Base-by-base conservation (phyloP, 2,888 invertebrate genomes). In the Tridacna crocea region DNA sequence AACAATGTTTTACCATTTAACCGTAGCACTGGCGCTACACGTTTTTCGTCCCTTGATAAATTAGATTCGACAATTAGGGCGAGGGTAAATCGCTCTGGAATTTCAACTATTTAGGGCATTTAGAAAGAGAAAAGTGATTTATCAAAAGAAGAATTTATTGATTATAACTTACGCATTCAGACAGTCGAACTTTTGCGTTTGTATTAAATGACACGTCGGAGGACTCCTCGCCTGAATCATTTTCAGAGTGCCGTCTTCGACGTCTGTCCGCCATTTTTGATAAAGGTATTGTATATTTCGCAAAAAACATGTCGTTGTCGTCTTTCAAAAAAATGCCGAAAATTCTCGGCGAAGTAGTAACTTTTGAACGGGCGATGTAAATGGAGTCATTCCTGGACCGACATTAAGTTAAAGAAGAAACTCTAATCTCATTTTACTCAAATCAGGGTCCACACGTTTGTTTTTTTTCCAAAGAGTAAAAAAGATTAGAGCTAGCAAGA, bases 141-240 rank as follows among this genome's bases (percentile, higher is more conserved):
- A 19, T 19, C 15, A 55, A 19, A 55, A 55, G 2, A 11, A 55
- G 17, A 15, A 55, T 3, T 55, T 3, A 2, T 13, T 26, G 27
- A 8, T 58, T 22, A 19, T 68, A 58, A 46, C 90, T 76, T 87
- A 90, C 90, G 80, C 90, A 90, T 88, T 89, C 89, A 0, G 89
- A 89, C 26, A 87, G 85, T 60, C 87, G 84, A 19, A 72, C 75
- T 72, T 77, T 84, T 24, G 72, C 60, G n/a, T 66, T 80, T 4
- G 73, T 26, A 55, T 76, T 72, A n/a, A 55, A 72, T n/a, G 83
- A 74, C 70, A 85, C 85, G 75, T 88, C 87, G 22, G 83, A 84
- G 79, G 88, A 87, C 74, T 91, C 91, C 60, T 90, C 90, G 70
- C 85, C 90, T 72, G 81, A 82, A 82, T 82, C 81, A 36, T 82